A percentile compares a stretch with the other conserved stretches of the same genome.
phyloP scores from a whole-genome alignment of 2,113 vertebrate genomes.

The Psammodynastes pulverulentus region DNA sequence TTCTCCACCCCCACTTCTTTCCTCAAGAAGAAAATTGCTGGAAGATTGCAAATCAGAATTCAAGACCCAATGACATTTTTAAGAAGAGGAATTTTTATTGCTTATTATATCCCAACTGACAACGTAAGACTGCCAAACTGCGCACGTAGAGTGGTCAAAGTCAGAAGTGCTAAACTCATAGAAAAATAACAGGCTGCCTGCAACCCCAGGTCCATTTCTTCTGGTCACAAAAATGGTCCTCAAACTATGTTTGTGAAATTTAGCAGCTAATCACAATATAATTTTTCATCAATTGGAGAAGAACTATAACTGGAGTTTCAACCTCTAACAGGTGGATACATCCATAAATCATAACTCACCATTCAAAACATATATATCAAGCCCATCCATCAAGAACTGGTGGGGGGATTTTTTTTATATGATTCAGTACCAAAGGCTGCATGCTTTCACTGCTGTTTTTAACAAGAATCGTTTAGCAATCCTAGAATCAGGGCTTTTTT shows the following conservation, averaged over 20 bases:
- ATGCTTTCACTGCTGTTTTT: neutral
- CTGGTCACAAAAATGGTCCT: neutral
- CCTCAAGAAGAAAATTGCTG: neutral
- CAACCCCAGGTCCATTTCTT: neutral
- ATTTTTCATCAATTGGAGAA: neutral
- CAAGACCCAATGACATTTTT: conserved; percentile 1
- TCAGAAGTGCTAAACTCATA: neutral
- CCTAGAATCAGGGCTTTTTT: no score
- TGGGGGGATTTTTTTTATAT: neutral
- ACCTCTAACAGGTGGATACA: neutral
- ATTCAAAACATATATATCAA: neutral
- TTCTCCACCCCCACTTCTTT: neutral
- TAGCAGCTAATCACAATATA: neutral
- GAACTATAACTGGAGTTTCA: neutral
- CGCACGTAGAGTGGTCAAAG: neutral
- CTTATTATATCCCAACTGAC: neutral
- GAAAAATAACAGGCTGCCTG: neutral
- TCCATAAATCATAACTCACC: neutral
- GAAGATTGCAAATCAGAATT: conserved; percentile 31
- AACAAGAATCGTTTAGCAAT: neutral
- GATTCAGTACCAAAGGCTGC: neutral
- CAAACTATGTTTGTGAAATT: neutral
- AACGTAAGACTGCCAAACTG: neutral
- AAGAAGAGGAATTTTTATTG: neutral
- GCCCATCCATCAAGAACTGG: neutral